These are phyloP conservation scores for Gasterosteus aculeatus DNA, from an alignment of 2,113 vertebrate genomes.

Conservation along the genomic window DNA sequence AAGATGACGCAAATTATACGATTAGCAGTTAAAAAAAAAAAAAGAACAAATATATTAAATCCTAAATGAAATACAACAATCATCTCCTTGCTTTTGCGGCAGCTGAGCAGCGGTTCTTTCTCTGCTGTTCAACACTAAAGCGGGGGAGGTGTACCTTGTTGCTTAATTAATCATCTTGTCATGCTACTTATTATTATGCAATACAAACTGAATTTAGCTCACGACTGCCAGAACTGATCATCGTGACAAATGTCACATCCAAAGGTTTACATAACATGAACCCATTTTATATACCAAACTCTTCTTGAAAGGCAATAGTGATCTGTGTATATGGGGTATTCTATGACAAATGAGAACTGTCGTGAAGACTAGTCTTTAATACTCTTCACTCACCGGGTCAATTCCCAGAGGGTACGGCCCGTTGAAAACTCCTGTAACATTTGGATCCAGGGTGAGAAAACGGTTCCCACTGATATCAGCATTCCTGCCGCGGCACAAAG, in stretches of 20 bases:
- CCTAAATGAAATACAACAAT: neutral
- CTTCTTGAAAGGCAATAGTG: neutral
- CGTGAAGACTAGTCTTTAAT: neutral
- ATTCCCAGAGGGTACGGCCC: conserved; percentile 95
- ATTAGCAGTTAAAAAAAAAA: neutral
- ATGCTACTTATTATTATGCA: too few species aligned
- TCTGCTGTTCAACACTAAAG: neutral
- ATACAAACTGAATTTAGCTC: too few species aligned
- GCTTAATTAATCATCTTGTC: too few species aligned
- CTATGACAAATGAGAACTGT: neutral
- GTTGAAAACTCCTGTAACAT: conserved; percentile 86
- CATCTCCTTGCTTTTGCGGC: neutral
- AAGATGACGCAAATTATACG: conserved; percentile 7
- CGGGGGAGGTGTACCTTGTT: neutral
- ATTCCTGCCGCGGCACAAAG: conserved; percentile 47
- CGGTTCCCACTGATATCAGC: conserved; percentile 23
- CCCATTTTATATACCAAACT: neutral
- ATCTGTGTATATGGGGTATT: neutral
- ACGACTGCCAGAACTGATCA: too few species aligned
- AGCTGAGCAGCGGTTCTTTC: neutral
- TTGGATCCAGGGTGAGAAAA: conserved; percentile 87
- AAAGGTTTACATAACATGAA: neutral
- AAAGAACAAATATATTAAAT: neutral
- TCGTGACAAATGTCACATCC: neutral
- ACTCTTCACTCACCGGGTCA: conserved; percentile 87